Base-by-base conservation (phyloP, 2,888 invertebrate species). In the Leptinotarsa peninsularis region DNA sequence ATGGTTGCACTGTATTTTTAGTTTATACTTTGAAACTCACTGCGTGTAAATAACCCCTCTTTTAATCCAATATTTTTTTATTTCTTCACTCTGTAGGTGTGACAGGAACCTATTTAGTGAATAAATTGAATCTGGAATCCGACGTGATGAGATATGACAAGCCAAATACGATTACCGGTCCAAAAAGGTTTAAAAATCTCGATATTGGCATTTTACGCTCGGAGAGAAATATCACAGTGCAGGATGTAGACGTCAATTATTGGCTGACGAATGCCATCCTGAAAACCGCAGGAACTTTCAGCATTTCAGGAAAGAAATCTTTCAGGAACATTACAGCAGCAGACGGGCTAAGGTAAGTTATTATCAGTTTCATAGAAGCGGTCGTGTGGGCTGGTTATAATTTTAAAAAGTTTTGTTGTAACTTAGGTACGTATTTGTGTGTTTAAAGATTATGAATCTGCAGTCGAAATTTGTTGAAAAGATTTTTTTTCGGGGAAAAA, bases 61-160 rank as follows among this genome's bases (percentile, higher is more conserved):
- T 43, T 43, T 10, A 43, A 43, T 10, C 43, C 10, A 43, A 43
- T 43, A 10, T 10, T 43, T 43, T 43, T 10, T 43, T 43, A 43
- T 10, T 43, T 43, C 10, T 43, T 10, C 43, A 43, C 52, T 76
- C 27, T 73, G 33, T 74, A 86, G 85, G 84, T 68, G 54, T 86
- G 27, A 67, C 81, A 68, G 87, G 86, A 13, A 79, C 84, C 21
- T 88, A 84, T 78, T 83, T 81, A 5, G 87, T 92, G 21, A 92
- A 92, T 81, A 85, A 88, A 76, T 83, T 91, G 66, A 88, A 91
- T 85, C 85, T 92, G 43, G 83, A 86, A 17, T 86, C 86, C 13
- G 92, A 92, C 80, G 86, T 92, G 21, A 87, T 91, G 78, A 88
- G 89, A 63, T 85, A 87, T 68, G 89, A 90, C 77, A 71, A 82